Evolutionary conservation across 2,888 invertebrate species (phyloP).

Genomic region (Polydrusus pterygomalis): DNA sequence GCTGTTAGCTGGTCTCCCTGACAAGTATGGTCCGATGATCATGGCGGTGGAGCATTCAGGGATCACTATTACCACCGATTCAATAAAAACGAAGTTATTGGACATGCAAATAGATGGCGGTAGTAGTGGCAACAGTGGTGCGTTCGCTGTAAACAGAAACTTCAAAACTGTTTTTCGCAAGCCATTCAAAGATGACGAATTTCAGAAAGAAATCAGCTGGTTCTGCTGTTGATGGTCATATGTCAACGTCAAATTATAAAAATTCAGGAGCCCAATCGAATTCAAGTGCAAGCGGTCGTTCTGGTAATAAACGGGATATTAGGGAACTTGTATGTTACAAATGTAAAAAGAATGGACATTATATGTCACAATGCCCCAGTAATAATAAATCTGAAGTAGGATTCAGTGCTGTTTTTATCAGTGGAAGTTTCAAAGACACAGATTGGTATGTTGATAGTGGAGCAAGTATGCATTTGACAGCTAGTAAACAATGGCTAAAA

Average conservation of each 20-base stretch:
- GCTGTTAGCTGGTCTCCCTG: conserved; percentile 57
- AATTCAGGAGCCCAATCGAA: too few relatives aligned
- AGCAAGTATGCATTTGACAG: conserved; percentile 61
- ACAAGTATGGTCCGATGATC: conserved; percentile 58
- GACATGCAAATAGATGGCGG: conserved; percentile 52
- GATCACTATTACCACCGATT: conserved; percentile 58
- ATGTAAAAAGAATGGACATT: conserved; percentile 46
- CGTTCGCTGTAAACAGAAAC: too few relatives aligned
- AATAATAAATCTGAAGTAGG: conserved; percentile 26
- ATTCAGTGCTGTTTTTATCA: conserved; percentile 61
- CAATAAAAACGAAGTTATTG: conserved; percentile 60
- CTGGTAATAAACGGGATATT: not conserved
- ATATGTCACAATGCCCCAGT: conserved; percentile 25
- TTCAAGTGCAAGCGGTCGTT: too few relatives aligned
- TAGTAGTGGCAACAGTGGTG: not conserved
- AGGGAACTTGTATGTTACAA: conserved; percentile 35
- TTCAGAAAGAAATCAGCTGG: too few relatives aligned
- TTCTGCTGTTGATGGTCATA: too few relatives aligned
- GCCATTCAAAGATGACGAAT: not conserved
- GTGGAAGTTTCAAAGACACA: conserved; percentile 55
- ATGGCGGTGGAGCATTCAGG: conserved; percentile 62
- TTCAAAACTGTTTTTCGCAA: too few relatives aligned
- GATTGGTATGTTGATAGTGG: conserved; percentile 63
- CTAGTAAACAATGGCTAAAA: conserved; percentile 53
- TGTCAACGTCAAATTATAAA: too few relatives aligned